Conservation (phyloP, 2,888 invertebrate species). For the Drosophila formosana region DNA sequence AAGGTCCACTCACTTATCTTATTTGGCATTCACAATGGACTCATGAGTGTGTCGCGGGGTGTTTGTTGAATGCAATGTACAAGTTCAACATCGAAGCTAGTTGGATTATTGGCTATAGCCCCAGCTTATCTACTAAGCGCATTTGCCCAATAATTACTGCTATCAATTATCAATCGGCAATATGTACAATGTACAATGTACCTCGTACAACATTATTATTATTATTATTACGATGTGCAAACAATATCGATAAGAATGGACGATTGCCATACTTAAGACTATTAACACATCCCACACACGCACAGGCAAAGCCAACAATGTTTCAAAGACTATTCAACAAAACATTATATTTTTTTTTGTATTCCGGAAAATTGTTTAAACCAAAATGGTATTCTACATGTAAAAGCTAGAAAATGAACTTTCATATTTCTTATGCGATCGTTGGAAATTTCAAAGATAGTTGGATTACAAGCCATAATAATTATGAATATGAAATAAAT, state of each 20-base stretch:
- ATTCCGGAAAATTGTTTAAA: neutral
- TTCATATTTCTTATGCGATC: no score
- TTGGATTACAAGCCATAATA: no score
- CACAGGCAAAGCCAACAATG: neutral
- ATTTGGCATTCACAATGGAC: conserved; percentile 50
- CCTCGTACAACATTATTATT: conserved; percentile 31
- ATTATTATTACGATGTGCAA: conserved; percentile 24
- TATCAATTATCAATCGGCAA: conserved; percentile 59
- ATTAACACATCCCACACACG: neutral
- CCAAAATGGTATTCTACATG: no score
- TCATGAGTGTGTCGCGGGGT: conserved; percentile 4
- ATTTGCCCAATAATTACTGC: conserved; percentile 65
- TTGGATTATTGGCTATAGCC: conserved; percentile 45
- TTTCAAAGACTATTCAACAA: neutral
- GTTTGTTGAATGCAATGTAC: conserved; percentile 37
- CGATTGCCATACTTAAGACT: conserved; percentile 21
- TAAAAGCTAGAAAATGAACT: no score
- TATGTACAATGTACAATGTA: conserved; percentile 43
- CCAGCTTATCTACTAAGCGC: conserved; percentile 65
- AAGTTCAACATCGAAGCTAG: conserved; percentile 29
- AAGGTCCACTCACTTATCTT: conserved; percentile 70
- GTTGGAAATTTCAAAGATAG: no score
- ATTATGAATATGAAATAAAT: no score
- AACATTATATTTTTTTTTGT: no score
- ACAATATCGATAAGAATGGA: conserved; percentile 40